Base-by-base conservation (phyloP, 2,113 vertebrate species). In the Sitta europaea region DNA sequence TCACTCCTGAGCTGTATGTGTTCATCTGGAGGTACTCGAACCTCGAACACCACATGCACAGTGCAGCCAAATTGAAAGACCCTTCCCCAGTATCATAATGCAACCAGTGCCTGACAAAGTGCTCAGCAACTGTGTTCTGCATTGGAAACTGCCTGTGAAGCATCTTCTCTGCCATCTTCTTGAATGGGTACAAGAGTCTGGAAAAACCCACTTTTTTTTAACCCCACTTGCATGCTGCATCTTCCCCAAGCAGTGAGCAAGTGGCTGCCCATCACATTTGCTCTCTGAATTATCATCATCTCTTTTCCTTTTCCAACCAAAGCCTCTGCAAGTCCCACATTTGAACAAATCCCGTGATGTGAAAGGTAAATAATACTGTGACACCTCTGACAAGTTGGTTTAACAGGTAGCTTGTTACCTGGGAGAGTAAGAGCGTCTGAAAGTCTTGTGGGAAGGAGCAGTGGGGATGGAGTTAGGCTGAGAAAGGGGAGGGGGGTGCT, bases 351-450 rank as follows among this genome's bases (percentile, higher is more conserved):
- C 57, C 50, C 5, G 4, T 21, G 22, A 70, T 9, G 51, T 62
- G 93, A 88, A 94, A 92, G 97, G 96, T 58, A 97, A 97, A 97
- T 98, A 98, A 98, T 98, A 98, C 98, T 98, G 98, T 98, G 98
- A 98, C 98, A 98, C 87, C 98, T 97, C 97, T 76, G 97, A 98
- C 96, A 97, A 97, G 90, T 90, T 96, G 94, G 93, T 96, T 96
- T 94, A 96, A 98, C 97, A 98, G 97, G 98, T 97, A 97, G 98
- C 79, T 95, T 98, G 97, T 99, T 99, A 99, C 99, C 99, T 99
- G 98, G 99, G 99, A 98, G 99, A 99, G 97, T 98, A 99, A 95
- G 99, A 98, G 98, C 99, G 98, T 98, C 99, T 99, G 97, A 99
- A 99, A 98, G 98, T 98, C 99, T 99, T 99, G 98, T 99, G 98